Base-by-base conservation (phyloP, 2,113 vertebrate genomes). In the Hippocampus abdominalis region DNA sequence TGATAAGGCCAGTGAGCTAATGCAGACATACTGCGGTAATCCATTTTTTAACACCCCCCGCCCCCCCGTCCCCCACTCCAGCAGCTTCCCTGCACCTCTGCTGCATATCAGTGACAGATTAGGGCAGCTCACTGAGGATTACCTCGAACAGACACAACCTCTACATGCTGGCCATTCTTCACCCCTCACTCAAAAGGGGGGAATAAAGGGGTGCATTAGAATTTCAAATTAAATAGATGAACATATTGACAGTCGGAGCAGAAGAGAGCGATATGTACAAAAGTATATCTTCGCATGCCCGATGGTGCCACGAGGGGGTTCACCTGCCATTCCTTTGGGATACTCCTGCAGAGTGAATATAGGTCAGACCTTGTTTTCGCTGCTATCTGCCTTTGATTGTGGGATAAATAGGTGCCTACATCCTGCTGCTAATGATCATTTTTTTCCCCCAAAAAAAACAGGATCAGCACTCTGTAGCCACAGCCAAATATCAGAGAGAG, bases 31-130 rank as follows among this genome's bases (percentile, higher is more conserved):
- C 73, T 84, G 79, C 84, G 75, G 79, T 93, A 91, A 93, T 93
- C 92, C 91, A 86, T 76, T 84, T 64, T 54, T 51, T 56, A 71
- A 48, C n/a, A 66, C 69, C 73, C 72, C 61, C 70, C 69, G 71
- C 72, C 61, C 71, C 32, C 5, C 32, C 5, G 5, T 6, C 69
- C 73, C 72, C 61, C 71, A 44, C 72, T 64, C 71, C 10, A 80
- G 80, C 81, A 80, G 84, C 81, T 87, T 84, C 84, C 80, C 79
- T 74, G 73, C 77, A 73, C 81, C 90, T 92, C 88, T 89, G 78
- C 82, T 75, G 81, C 80, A 74, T 93, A 92, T 93, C 91, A 91
- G 91, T 89, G 88, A 90, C 91, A 92, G 92, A 91, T 92, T 92
- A 93, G 82, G 83, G 73, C 82, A 92, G 91, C 92, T 93, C 90